phyloP scores from a whole-genome alignment of 2,113 vertebrate species.

The Poeciliopsis prolifica region DNA sequence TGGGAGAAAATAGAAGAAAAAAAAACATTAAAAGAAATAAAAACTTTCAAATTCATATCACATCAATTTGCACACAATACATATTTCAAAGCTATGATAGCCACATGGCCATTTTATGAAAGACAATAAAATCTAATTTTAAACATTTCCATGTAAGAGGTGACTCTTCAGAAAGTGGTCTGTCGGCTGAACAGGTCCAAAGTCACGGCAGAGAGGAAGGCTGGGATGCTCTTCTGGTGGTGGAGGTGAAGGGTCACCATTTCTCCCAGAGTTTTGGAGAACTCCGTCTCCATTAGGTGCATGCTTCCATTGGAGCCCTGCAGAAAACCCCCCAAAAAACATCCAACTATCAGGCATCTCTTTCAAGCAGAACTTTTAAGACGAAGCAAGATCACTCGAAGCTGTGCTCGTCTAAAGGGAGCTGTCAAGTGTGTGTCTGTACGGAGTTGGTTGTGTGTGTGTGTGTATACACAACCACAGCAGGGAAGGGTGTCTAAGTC shows the following conservation, averaged over 20 bases:
- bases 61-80: not conserved
- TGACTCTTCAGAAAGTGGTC: slow-evolving; percentile 80
- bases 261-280: slow-evolving; percentile 85
- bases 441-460: not conserved
- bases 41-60: not conserved
- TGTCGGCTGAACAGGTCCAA: slow-evolving; percentile 96
- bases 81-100: slow-evolving; percentile 10
- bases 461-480: slow-evolving; percentile 45
- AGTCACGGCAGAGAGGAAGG: slow-evolving; percentile 94
- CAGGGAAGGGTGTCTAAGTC: slow-evolving; percentile 72
- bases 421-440: slow-evolving; percentile 29
- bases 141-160: not conserved
- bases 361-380: slow-evolving; percentile 54
- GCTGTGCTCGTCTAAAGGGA: slow-evolving; percentile 43
- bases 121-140: not conserved
- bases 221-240: slow-evolving; percentile 95
- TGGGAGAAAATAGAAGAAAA: not conserved
- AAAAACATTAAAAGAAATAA: slow-evolving; percentile 12
- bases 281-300: slow-evolving; percentile 95
- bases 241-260: slow-evolving; percentile 92
- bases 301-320: slow-evolving; percentile 84
- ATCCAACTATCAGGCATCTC: slow-evolving; percentile 18
- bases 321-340: slow-evolving; percentile 8
- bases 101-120: not conserved
- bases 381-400: slow-evolving; percentile 51